A percentile compares a stretch with the other conserved stretches of the same genome.
Evolutionary conservation across 2,797 vertebrate genomes (phyloP).

Genomic region (Halcyon smyrnensis): DNA sequence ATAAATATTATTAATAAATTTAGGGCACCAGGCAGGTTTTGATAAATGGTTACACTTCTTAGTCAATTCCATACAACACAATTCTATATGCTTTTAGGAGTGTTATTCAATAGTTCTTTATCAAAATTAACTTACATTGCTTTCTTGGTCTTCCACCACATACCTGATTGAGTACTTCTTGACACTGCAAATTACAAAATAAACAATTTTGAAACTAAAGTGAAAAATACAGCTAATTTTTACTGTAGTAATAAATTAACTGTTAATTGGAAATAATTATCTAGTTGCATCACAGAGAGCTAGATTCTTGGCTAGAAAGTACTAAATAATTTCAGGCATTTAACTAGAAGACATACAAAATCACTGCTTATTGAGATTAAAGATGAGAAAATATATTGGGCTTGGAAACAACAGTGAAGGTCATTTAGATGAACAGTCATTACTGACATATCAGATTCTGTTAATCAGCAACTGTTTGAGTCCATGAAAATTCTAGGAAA

Average conservation of each 20-base stretch:
- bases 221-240: neutral
- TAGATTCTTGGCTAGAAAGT: neutral
- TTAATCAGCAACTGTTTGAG: neutral
- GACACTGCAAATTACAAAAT: neutral
- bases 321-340: neutral
- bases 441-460: neutral
- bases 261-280: slow-evolving; percentile 3
- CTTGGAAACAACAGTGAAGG: neutral
- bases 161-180: neutral
- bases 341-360: neutral
- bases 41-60: neutral
- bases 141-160: neutral
- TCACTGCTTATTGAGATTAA: neutral
- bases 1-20: neutral
- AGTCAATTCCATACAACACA: neutral
- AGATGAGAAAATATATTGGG: neutral
- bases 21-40: neutral
- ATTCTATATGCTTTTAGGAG: neutral
- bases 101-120: neutral
- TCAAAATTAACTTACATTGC: neutral
- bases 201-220: neutral
- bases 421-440: neutral
- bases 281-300: neutral
- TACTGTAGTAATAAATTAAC: neutral
- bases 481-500: neutral